Conservation (phyloP, 2,113 vertebrate species). For the Eclectus roratus region DNA sequence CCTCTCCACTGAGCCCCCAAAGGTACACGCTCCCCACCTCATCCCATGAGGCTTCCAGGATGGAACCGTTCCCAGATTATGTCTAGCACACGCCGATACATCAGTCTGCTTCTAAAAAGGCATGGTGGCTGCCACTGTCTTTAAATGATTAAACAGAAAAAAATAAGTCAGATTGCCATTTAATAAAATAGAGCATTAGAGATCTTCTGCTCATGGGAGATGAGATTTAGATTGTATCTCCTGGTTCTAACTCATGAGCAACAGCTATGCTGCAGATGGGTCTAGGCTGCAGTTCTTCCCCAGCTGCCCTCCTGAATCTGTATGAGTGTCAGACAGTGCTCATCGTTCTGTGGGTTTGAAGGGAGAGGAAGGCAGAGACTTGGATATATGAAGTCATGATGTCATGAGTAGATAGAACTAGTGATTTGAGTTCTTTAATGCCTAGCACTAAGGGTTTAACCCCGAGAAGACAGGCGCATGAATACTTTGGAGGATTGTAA, state of each 20-base stretch:
- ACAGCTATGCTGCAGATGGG: neutral
- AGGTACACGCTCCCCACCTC: neutral
- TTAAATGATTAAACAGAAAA: neutral
- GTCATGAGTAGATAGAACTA: neutral
- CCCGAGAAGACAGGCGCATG: neutral
- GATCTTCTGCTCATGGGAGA: neutral
- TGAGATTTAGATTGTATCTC: neutral
- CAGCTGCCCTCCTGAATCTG: neutral
- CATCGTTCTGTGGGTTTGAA: neutral
- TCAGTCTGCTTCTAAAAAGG: neutral
- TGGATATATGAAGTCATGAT: neutral
- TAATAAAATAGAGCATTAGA: neutral
- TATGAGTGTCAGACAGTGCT: neutral
- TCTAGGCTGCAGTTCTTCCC: neutral
- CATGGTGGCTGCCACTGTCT: rapidly evolving
- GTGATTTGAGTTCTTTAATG: neutral
- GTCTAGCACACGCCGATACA: rapidly evolving
- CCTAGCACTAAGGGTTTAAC: neutral
- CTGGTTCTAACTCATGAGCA: neutral
- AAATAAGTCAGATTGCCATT: neutral
- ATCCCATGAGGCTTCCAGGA: neutral
- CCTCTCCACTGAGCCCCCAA: neutral
- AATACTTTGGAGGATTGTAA: neutral
- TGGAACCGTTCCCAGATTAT: neutral
- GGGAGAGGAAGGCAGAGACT: neutral